These are phyloP conservation scores for Crax fasciolata DNA, from an alignment of 2,797 vertebrate species.

Conservation along the genomic window DNA sequence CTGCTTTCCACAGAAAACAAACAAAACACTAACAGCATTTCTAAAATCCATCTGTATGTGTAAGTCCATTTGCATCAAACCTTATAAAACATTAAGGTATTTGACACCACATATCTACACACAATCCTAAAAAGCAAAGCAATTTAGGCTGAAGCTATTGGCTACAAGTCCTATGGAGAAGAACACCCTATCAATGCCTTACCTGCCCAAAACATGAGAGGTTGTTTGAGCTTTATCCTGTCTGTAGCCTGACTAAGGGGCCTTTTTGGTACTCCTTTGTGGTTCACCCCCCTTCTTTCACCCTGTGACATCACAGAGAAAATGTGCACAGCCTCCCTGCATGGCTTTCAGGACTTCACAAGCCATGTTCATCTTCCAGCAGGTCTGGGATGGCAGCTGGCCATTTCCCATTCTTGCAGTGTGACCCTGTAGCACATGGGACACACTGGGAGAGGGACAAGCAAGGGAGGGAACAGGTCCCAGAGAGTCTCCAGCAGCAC, in stretches of 20 bases:
- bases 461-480: fast-evolving
- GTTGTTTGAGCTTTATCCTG: neutral
- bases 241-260: neutral
- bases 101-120: neutral
- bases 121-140: neutral
- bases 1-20: neutral
- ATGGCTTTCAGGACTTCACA: neutral
- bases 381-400: neutral
- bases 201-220: neutral
- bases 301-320: neutral
- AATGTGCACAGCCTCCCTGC: neutral
- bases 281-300: neutral
- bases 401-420: neutral
- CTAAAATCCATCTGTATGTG: neutral
- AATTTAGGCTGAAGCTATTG: neutral
- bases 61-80: neutral
- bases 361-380: neutral
- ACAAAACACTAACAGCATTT: neutral
- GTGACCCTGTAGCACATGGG: neutral
- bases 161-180: neutral
- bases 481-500: neutral
- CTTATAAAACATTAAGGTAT: neutral
- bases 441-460: neutral
- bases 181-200: neutral
- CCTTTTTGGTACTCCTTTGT: neutral